Evolutionary conservation across 2,888 invertebrate species (phyloP).

Genomic region (Cryptus armator): DNA sequence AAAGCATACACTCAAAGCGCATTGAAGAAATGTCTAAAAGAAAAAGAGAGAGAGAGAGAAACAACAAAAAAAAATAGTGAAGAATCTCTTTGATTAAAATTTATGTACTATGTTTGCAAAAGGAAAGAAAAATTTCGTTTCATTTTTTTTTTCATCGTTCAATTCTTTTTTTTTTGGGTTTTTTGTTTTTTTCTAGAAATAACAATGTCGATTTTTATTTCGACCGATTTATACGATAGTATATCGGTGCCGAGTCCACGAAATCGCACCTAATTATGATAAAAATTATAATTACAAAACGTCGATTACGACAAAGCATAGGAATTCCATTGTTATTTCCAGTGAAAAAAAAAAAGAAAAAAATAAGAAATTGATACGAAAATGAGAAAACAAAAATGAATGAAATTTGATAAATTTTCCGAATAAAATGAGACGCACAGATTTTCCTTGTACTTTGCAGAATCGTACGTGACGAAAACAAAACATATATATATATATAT

Average conservation of each 20-base stretch:
- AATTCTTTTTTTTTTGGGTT: background rate
- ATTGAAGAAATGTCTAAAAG: slow-evolving; percentile 17
- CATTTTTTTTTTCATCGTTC: background rate
- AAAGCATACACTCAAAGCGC: slow-evolving; percentile 28
- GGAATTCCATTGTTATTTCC: background rate
- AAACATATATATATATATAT: slow-evolving; percentile 25
- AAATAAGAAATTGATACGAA: background rate
- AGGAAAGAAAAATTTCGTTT: background rate
- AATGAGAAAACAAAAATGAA: background rate
- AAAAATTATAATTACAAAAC: background rate
- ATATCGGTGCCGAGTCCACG: background rate
- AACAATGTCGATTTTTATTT: slow-evolving; percentile 1
- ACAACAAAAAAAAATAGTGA: slow-evolving; percentile 11
- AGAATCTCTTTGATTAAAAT: slow-evolving; percentile 24
- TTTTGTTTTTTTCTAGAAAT: background rate
- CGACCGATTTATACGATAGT: background rate
- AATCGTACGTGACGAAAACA: slow-evolving; percentile 38
- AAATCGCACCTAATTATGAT: background rate
- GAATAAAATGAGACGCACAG: slow-evolving; percentile 19
- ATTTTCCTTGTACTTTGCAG: slow-evolving; percentile 6
- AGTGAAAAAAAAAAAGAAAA: background rate
- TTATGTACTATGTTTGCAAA: background rate
- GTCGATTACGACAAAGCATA: slow-evolving; percentile 2
- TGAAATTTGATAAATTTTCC: background rate
- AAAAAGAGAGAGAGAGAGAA: slow-evolving; percentile 17